phyloP scores from a whole-genome alignment of 2,113 vertebrate species.

The Chloroceryle aenea region DNA sequence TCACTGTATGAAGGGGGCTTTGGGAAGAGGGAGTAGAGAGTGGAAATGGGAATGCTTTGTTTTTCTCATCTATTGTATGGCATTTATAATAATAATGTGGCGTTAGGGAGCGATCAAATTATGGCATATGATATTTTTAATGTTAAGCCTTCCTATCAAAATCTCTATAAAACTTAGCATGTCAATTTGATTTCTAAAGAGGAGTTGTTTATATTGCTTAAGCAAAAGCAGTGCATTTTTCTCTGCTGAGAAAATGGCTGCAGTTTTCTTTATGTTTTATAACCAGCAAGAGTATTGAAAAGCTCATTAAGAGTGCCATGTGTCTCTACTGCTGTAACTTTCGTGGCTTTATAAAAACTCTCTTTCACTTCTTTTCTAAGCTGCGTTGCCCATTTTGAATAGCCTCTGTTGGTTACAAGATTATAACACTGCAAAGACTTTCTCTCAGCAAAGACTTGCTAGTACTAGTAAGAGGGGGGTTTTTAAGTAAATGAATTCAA shows the following conservation, averaged over 20 bases:
- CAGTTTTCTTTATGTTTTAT: constrained; percentile 51
- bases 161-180: constrained; percentile 44
- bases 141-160: constrained; percentile 53
- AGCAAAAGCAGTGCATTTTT: constrained; percentile 63
- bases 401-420: constrained; percentile 31
- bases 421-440: constrained; percentile 8
- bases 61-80: constrained; percentile 35
- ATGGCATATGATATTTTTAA: not conserved
- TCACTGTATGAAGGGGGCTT: not conserved
- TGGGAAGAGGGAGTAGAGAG: not conserved
- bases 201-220: constrained; percentile 37
- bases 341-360: constrained; percentile 30
- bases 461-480: not conserved
- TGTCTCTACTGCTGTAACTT: constrained; percentile 49
- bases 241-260: constrained; percentile 58
- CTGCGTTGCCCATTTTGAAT: constrained; percentile 32
- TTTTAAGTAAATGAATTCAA: not conserved
- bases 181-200: constrained; percentile 43
- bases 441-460: not conserved
- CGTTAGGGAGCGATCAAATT: constrained; percentile 16
- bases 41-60: constrained; percentile 39
- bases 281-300: constrained; percentile 40
- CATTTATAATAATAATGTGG: not conserved
- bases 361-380: constrained; percentile 53
- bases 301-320: constrained; percentile 46